phyloP scores from a whole-genome alignment of 2,797 vertebrate genomes.

The Malacoraja senta region DNA sequence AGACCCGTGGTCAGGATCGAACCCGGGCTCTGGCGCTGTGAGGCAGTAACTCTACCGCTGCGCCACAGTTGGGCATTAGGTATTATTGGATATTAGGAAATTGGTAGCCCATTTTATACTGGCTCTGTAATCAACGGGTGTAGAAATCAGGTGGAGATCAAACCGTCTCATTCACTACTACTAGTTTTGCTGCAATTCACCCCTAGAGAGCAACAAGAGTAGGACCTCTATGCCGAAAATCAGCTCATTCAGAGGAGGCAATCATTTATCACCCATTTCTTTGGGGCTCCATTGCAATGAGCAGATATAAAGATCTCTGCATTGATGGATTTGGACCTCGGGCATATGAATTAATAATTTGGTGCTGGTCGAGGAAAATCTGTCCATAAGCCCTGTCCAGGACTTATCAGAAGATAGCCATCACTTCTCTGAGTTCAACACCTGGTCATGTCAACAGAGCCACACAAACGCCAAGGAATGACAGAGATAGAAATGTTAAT shows the following conservation, averaged over 20 bases:
- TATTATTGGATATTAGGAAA: neutral
- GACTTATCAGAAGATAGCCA: constrained; percentile 10
- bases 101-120: neutral
- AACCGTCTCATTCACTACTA: neutral
- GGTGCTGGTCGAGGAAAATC: neutral
- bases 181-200: neutral
- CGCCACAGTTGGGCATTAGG: too few relatives aligned
- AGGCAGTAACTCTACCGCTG: too few relatives aligned
- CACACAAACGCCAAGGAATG: neutral
- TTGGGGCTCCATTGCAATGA: neutral
- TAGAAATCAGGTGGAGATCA: neutral
- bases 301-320: neutral
- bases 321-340: neutral
- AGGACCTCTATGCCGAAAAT: neutral
- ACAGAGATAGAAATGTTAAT: constrained; percentile 33
- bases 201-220: neutral
- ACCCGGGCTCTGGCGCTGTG: too few relatives aligned
- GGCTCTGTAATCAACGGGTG: neutral
- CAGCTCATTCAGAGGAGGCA: neutral
- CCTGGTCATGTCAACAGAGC: constrained; percentile 17
- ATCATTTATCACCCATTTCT: neutral
- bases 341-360: neutral
- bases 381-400: neutral
- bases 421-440: constrained; percentile 20
- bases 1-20: too few relatives aligned